These are phyloP conservation scores for Echinops telfairi DNA, from an alignment of 2,113 vertebrate species.

Conservation along the genomic window DNA sequence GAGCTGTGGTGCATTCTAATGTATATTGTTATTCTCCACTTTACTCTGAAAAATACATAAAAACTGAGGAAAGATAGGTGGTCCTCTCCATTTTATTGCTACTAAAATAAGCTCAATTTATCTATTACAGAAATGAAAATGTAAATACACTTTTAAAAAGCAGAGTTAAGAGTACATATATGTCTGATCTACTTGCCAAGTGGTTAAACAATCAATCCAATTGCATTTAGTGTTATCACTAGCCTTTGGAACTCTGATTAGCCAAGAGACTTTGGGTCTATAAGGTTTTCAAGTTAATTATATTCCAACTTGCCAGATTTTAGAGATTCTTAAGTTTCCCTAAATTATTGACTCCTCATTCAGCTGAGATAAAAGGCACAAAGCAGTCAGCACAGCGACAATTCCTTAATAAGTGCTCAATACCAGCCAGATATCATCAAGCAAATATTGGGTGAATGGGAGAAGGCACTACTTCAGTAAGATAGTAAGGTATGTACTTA, in stretches of 20 bases:
- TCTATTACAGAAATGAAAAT: background rate
- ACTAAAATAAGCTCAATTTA: constrained; percentile 38
- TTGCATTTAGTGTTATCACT: background rate
- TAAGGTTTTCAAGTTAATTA: constrained; percentile 45
- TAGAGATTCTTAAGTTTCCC: constrained; percentile 34
- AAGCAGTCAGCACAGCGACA: background rate
- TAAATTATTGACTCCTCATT: background rate
- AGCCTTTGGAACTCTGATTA: constrained; percentile 61
- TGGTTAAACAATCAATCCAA: constrained; percentile 12
- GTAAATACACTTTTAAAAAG: constrained; percentile 20
- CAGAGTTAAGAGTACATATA: background rate
- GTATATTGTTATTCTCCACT: constrained; percentile 18
- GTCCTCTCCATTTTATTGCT: constrained; percentile 15
- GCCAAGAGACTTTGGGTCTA: constrained; percentile 32
- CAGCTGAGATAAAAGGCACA: background rate
- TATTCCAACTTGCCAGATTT: constrained; percentile 8
- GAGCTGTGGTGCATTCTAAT: background rate
- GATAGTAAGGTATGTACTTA: background rate
- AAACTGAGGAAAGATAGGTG: background rate
- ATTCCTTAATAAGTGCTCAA: background rate
- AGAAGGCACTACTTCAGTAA: background rate
- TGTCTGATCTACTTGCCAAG: background rate
- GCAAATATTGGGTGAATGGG: background rate
- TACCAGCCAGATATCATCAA: background rate
- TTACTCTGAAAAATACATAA: background rate